A percentile compares a stretch with the other conserved stretches of the same genome.
Evolutionary conservation across 2,888 invertebrate species (phyloP).

Genomic region (Pyrgus malvae): DNA sequence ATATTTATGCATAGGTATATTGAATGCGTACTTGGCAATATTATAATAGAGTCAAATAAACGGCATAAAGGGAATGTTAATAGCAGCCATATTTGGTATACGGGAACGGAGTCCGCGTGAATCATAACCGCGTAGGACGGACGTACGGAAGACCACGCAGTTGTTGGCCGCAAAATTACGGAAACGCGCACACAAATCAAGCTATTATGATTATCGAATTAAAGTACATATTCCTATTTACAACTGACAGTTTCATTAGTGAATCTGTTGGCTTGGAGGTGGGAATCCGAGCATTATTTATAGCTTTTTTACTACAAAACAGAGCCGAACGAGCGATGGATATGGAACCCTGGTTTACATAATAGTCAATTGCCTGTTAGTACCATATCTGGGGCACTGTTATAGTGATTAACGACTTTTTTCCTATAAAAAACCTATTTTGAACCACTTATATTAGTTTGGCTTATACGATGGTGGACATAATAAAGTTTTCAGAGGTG

Average conservation of each 20-base stretch:
- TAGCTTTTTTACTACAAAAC: constrained; percentile 19
- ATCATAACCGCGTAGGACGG: constrained; percentile 61
- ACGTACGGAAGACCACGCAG: constrained; percentile 17
- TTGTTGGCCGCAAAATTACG: neutral
- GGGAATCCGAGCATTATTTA: constrained; percentile 17
- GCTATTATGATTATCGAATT: constrained; percentile 11
- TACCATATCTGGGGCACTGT: constrained; percentile 5
- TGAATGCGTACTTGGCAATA: constrained; percentile 16
- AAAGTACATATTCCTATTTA: constrained; percentile 4
- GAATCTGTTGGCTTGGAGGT: constrained; percentile 5
- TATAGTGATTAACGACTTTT: neutral
- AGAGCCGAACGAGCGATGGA: constrained; percentile 6
- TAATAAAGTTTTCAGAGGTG: too few species aligned
- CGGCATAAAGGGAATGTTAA: constrained; percentile 62
- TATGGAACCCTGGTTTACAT: constrained; percentile 11
- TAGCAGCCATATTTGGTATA: constrained; percentile 57
- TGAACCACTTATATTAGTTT: neutral
- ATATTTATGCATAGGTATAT: constrained; percentile 7
- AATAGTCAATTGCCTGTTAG: constrained; percentile 6
- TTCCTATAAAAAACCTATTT: neutral
- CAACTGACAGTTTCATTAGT: neutral
- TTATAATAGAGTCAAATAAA: constrained; percentile 51
- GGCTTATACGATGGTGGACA: too few species aligned
- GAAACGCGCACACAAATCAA: constrained; percentile 10
- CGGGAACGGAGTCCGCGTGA: constrained; percentile 51